Conservation (phyloP, 2,888 invertebrate species). For the Lamellibrachia columna region DNA sequence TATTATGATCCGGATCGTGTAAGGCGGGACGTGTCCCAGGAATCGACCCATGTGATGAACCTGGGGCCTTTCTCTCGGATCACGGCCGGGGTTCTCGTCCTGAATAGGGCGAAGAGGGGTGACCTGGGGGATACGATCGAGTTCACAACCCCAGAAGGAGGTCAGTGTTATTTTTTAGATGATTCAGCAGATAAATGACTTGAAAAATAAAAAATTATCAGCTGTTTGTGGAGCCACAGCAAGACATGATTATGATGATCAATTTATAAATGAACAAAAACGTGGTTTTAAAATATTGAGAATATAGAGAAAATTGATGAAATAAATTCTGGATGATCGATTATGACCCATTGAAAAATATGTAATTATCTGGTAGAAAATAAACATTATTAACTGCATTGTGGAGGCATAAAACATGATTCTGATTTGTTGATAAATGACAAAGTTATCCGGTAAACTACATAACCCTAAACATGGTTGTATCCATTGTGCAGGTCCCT, state of each 20-base stretch:
- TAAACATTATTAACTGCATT: neutral
- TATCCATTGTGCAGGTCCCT: too few relatives aligned
- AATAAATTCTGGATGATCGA: neutral
- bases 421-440: too few relatives aligned
- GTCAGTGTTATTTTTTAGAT: constrained; percentile 39
- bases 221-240: neutral
- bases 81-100: constrained; percentile 86
- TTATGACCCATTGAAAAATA: too few relatives aligned
- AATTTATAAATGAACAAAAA: neutral
- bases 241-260: neutral
- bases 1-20: neutral
- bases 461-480: too few relatives aligned
- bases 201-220: neutral
- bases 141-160: constrained; percentile 64
- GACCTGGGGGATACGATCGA: constrained; percentile 75
- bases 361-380: neutral
- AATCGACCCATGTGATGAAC: constrained; percentile 40
- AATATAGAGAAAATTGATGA: neutral
- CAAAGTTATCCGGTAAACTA: too few relatives aligned
- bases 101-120: constrained; percentile 74
- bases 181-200: neutral
- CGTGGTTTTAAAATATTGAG: neutral
- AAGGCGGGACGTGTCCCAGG: neutral
- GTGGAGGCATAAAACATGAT: too few relatives aligned
- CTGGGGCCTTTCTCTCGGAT: constrained; percentile 71